Evolutionary conservation across 2,797 vertebrate species (phyloP), one percentile per base, ranked within the genome.

Genomic region (Heteromormyrus szaboi): DNA sequence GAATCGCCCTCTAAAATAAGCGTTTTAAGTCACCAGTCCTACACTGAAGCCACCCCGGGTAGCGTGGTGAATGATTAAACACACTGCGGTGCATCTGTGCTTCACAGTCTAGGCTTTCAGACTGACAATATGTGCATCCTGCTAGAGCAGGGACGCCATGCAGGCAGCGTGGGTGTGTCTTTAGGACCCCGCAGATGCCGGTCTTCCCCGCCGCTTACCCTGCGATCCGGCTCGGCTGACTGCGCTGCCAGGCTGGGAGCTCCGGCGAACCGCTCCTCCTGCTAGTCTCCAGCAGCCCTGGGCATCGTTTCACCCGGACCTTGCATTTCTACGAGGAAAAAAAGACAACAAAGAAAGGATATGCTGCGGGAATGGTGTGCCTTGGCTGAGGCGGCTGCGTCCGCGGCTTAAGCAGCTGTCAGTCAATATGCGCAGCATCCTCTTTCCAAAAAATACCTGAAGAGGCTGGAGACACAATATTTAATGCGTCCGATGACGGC

Each of bases 121-220:
- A 41, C 68, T 6, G 14, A 17, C 37, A 11, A 41, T 41, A 41
- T 76, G 33, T 41, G 72, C 29, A 12, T 76, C 29, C 25, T 3
- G 2, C 4, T 4, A 3, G 37, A 79, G 37, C 72, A 17, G 33
- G 72, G 72, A 6, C 72, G 72, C 72, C 72, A 79, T 41, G 37
- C 37, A 19, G 37, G 0, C 33, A 17, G 72, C 37, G 72, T 29
- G 9, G 4, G 33, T 54, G 29, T 54, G 33, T 41, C 68, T 54
- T 89, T 89, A 89, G 88, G 88, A 89, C 83, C 88, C 88, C 48
- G 88, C 59, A 54, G 88, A 86, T 41, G 53, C 85, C 25, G 48
- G 19, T 25, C 48, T 86, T 86, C 48, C 22, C 48, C 46, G 51
- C 50, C 44, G 29, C 65, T 33, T 68, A 68, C 65, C 11, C 48